Percentiles rank a stretch among this genome's conserved stretches.
These are phyloP conservation scores for Leptodactylus fallax DNA, from an alignment of 2,797 vertebrate species.

Conservation along the genomic window DNA sequence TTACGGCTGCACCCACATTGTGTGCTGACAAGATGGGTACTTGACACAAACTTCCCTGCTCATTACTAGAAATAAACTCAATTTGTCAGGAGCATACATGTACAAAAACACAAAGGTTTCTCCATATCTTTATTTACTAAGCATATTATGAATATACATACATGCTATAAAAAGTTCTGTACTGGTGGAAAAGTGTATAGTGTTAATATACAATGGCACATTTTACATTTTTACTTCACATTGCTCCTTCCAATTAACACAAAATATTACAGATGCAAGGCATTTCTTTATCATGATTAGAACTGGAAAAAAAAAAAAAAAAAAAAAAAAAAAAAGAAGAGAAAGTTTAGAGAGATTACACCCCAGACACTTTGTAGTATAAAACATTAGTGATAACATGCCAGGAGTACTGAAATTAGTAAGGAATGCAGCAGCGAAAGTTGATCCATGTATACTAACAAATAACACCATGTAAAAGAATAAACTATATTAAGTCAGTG, in stretches of 20 bases:
- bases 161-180: slow-evolving; percentile 88
- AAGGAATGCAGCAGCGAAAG: slow-evolving; percentile 79
- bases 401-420: slow-evolving; percentile 76
- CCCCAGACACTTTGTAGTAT: slow-evolving; percentile 68
- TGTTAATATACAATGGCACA: slow-evolving; percentile 97
- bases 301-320: slow-evolving; percentile 58
- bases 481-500: slow-evolving; percentile 65
- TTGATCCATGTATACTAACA: slow-evolving; percentile 67
- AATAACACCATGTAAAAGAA: slow-evolving; percentile 70
- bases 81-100: background rate
- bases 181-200: slow-evolving; percentile 92
- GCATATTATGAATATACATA: slow-evolving; percentile 92
- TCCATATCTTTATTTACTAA: slow-evolving; percentile 88
- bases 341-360: slow-evolving; percentile 77
- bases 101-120: slow-evolving; percentile 36
- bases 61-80: background rate
- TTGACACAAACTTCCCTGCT: too few species aligned
- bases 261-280: slow-evolving; percentile 78
- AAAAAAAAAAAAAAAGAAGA: slow-evolving; percentile 62
- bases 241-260: slow-evolving; percentile 72
- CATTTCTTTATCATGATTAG: slow-evolving; percentile 78
- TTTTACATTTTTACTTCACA: slow-evolving; percentile 81
- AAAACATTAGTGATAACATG: slow-evolving; percentile 80
- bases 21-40: too few species aligned
- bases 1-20: too few species aligned